A percentile compares a stretch with the other conserved stretches of the same genome.
phyloP scores from a whole-genome alignment of 1,140 invertebrate genomes.

The Helicorthomorpha holstii region DNA sequence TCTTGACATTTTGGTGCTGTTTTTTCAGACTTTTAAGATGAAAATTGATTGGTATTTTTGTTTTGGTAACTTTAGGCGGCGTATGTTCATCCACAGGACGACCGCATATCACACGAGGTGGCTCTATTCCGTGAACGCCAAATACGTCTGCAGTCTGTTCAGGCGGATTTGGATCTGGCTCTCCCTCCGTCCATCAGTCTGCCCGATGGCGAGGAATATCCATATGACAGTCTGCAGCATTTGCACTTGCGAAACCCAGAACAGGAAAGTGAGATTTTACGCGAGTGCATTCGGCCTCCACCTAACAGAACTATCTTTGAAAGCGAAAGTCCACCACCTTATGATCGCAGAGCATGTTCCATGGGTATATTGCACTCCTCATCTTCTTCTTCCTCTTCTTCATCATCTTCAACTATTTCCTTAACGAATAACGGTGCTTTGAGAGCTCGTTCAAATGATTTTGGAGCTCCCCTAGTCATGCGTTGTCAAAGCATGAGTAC shows the following conservation, averaged over 20 bases:
- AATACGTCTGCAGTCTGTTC: constrained; percentile 37
- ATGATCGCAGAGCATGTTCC: constrained; percentile 40
- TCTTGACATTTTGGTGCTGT: too few species aligned
- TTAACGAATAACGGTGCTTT: neutral
- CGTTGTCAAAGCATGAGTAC: constrained; percentile 13
- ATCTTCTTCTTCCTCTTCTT: too few species aligned
- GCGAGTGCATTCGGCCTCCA: constrained; percentile 47
- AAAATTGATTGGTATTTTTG: too few species aligned
- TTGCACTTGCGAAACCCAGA: constrained; percentile 42
- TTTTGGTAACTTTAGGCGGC: constrained; percentile 28
- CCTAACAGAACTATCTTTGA: constrained; percentile 51
- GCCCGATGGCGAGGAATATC: constrained; percentile 49
- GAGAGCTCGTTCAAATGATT: neutral
- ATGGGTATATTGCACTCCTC: constrained; percentile 24
- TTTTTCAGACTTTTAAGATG: too few species aligned
- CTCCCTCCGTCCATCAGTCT: constrained; percentile 45
- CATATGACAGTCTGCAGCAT: constrained; percentile 38
- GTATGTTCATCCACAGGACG: constrained; percentile 28
- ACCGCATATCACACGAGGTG: constrained; percentile 36
- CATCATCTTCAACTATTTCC: constrained; percentile 6
- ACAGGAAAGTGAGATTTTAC: constrained; percentile 45
- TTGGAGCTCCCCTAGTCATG: constrained; percentile 12
- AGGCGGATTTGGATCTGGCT: constrained; percentile 41
- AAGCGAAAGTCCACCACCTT: constrained; percentile 44
- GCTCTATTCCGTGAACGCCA: constrained; percentile 35